Percentiles rank a stretch among this genome's conserved stretches.
phyloP scores from a whole-genome alignment of 1,140 invertebrate genomes.

The Heliconius eleuchia region DNA sequence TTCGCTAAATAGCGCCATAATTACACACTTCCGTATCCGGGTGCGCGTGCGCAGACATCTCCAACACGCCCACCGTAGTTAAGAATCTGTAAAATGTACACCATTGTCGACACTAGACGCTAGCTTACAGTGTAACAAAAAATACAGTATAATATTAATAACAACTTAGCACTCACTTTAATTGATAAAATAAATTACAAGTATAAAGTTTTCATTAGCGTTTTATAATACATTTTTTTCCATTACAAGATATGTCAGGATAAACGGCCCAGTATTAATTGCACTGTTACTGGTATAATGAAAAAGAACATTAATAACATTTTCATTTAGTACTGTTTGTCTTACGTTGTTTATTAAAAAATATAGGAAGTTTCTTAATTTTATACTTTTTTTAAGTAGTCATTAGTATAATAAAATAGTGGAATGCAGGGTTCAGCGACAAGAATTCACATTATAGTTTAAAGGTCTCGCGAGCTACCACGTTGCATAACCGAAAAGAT shows the following conservation, averaged over 20 bases:
- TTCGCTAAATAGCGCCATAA: conserved; percentile 76
- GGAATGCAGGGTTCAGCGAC: conserved; percentile 43
- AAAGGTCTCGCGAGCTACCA: conserved; percentile 55
- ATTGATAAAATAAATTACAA: conserved; percentile 24
- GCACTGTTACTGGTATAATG: background rate
- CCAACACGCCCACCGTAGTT: conserved; percentile 60
- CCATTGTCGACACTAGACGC: conserved; percentile 40
- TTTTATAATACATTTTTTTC: conserved; percentile 5
- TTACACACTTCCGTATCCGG: conserved; percentile 76
- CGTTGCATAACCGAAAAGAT: conserved; percentile 54
- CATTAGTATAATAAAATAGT: conserved; percentile 19
- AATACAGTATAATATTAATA: conserved; percentile 13
- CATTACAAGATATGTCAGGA: conserved; percentile 18
- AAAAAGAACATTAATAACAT: conserved; percentile 15
- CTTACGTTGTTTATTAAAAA: background rate
- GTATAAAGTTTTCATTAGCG: background rate
- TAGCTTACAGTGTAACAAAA: background rate
- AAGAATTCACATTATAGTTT: conserved; percentile 69
- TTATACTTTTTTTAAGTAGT: background rate
- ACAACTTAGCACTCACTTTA: conserved; percentile 26
- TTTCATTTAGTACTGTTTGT: background rate
- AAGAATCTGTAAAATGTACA: conserved; percentile 59
- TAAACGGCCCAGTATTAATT: conserved; percentile 3
- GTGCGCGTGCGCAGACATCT: conserved; percentile 71
- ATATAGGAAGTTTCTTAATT: background rate